Evolutionary conservation across 2,113 vertebrate genomes (phyloP).

Genomic region (Bambusicola thoracicus): DNA sequence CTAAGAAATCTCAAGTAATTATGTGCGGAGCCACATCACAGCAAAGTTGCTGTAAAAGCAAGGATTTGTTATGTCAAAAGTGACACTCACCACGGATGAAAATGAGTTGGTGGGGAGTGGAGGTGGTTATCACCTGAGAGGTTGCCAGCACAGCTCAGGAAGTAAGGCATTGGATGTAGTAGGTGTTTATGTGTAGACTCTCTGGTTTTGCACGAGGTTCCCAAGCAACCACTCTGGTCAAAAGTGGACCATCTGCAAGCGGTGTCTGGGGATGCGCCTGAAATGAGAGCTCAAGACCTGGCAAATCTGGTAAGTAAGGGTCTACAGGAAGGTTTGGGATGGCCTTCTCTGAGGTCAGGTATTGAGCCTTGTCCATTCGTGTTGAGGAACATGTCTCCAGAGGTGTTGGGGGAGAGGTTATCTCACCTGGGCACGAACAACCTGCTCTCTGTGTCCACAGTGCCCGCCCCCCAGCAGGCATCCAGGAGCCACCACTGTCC

Average conservation of each 20-base stretch:
- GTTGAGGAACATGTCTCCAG: background rate
- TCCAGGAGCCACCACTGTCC: conserved; percentile 83
- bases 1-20: conserved; percentile 44
- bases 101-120: background rate
- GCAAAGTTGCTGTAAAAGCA: background rate
- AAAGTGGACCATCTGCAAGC: background rate
- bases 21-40: background rate
- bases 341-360: background rate
- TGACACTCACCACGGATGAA: background rate
- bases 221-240: background rate
- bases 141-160: background rate
- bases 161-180: accelerated
- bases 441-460: conserved; percentile 75
- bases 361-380: background rate
- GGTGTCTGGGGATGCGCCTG: background rate
- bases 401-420: background rate
- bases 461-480: conserved; percentile 84
- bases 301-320: background rate
- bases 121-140: background rate
- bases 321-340: background rate
- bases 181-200: background rate
- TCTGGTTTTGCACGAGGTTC: background rate
- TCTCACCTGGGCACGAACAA: conserved; percentile 82
- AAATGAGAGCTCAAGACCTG: background rate
- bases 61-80: conserved; percentile 3